These are phyloP conservation scores for Hippoglossus stenolepis DNA, from an alignment of 2,113 vertebrate species.

Conservation along the genomic window DNA sequence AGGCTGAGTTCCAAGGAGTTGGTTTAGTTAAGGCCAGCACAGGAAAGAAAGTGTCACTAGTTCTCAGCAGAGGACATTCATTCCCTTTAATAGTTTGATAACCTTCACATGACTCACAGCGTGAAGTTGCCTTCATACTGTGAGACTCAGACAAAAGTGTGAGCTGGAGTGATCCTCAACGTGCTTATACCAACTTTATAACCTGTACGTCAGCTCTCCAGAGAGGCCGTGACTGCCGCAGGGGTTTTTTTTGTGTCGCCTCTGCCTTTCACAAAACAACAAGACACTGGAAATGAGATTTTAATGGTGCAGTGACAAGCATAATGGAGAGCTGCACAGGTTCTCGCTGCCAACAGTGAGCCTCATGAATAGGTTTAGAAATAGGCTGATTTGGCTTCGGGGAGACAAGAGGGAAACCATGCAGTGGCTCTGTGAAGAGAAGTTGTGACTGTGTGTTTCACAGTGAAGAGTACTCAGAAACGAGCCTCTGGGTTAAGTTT, in stretches of 20 bases:
- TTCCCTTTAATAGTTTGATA: constrained; percentile 20
- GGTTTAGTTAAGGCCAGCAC: constrained; percentile 11
- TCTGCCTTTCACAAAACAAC: constrained; percentile 51
- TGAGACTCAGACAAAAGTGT: constrained; percentile 41
- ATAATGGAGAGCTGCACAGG: constrained; percentile 37
- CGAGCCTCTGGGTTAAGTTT: background rate
- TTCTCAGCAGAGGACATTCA: constrained; percentile 21
- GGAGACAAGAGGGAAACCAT: constrained; percentile 5
- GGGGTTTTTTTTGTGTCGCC: constrained; percentile 14
- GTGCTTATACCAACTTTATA: constrained; percentile 41
- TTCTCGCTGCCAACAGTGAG: constrained; percentile 16
- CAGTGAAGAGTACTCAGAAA: background rate
- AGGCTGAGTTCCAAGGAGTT: background rate
- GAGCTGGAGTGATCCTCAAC: constrained; percentile 47
- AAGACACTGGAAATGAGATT: constrained; percentile 39
- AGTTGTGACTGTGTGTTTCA: background rate
- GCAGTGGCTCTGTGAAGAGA: constrained; percentile 7
- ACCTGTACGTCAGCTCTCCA: constrained; percentile 17
- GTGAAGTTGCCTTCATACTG: constrained; percentile 29
- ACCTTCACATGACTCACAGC: constrained; percentile 62
- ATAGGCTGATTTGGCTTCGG: background rate
- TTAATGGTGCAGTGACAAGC: background rate
- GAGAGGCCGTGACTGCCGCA: constrained; percentile 36
- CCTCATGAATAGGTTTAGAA: constrained; percentile 33
- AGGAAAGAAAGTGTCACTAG: constrained; percentile 29